Conservation (phyloP, 2,113 vertebrate species). For the Sclerurus mexicanus region DNA sequence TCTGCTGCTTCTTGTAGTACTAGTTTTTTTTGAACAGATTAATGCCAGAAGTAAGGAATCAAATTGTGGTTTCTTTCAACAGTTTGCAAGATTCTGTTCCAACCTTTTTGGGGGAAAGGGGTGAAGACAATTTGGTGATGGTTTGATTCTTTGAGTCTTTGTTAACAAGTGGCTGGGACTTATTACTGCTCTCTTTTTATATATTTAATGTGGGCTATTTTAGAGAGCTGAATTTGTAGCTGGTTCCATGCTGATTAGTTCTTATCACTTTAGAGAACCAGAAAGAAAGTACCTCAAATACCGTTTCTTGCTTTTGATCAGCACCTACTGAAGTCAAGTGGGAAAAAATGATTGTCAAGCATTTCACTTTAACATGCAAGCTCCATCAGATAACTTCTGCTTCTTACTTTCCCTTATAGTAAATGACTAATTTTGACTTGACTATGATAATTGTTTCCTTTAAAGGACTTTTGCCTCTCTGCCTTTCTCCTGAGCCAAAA, state of each 20-base stretch:
- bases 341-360: background rate
- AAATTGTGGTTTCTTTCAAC: background rate
- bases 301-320: background rate
- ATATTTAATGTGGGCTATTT: background rate
- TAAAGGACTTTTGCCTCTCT: slow-evolving; percentile 11
- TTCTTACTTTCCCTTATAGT: background rate
- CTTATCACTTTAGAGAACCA: background rate
- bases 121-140: background rate
- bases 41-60: background rate
- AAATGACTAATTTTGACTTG: background rate
- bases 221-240: background rate
- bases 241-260: background rate
- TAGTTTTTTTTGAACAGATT: slow-evolving; percentile 8
- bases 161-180: background rate
- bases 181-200: background rate
- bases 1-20: background rate
- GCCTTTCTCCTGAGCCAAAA: background rate
- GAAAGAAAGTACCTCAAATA: background rate
- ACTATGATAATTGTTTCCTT: background rate
- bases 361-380: background rate
- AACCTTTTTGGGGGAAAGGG: background rate
- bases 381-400: background rate
- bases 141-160: background rate
- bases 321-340: background rate
- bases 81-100: background rate